Evolutionary conservation across 35 echinoderm and acorn worm species (phyloP).

Genomic region (Eucidaris tribuloides): DNA sequence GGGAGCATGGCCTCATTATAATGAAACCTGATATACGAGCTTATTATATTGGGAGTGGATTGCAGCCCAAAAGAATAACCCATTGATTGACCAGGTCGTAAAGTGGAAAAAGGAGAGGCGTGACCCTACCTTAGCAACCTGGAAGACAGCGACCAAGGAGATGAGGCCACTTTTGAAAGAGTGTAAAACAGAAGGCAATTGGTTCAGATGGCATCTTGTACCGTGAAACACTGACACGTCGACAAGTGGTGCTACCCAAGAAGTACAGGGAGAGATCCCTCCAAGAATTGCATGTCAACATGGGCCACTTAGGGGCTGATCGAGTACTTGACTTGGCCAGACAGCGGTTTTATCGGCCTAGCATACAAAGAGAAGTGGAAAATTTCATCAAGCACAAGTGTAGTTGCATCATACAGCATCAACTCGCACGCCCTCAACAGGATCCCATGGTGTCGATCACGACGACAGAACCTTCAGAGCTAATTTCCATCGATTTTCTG

Average conservation of each 20-base stretch:
- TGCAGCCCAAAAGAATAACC: too few relatives aligned
- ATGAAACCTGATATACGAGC: too few relatives aligned
- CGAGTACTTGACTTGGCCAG: constrained; percentile 8
- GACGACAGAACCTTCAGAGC: constrained; percentile 54
- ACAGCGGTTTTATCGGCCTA: constrained; percentile 55
- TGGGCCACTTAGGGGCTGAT: constrained; percentile 55
- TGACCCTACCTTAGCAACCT: too few relatives aligned
- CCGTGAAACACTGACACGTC: constrained; percentile 1
- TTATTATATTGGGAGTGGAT: too few relatives aligned
- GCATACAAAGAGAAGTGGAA: constrained; percentile 27
- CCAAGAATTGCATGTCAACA: constrained; percentile 47
- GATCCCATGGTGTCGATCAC: constrained; percentile 44
- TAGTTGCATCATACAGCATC: constrained; percentile 16
- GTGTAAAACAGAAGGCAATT: neutral
- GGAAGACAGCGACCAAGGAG: too few relatives aligned
- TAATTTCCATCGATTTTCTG: constrained; percentile 68
- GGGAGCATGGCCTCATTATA: too few relatives aligned
- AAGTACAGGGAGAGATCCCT: neutral
- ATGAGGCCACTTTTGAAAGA: neutral
- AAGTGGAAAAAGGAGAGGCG: too few relatives aligned
- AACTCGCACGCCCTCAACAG: neutral
- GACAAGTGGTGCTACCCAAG: constrained; percentile 36
- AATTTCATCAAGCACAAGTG: constrained; percentile 34
- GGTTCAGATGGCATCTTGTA: constrained; percentile 28
- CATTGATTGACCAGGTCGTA: too few relatives aligned